Percentiles rank a stretch among this genome's conserved stretches.
phyloP scores from a whole-genome alignment of 2,797 vertebrate genomes.

The Sitta carolinensis region DNA sequence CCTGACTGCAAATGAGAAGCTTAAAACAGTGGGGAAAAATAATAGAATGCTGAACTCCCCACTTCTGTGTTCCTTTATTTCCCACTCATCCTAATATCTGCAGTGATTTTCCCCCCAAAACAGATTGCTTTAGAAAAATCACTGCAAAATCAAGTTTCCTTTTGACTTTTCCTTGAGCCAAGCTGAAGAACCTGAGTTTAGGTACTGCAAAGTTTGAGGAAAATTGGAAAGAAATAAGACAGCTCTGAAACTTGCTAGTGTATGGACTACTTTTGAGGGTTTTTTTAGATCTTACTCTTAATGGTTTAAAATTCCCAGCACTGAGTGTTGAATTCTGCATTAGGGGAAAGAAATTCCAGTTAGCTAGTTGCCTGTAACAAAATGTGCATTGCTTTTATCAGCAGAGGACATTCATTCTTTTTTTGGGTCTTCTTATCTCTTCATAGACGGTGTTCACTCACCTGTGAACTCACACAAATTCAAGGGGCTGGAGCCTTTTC shows the following conservation, averaged over 20 bases:
- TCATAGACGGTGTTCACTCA: background rate
- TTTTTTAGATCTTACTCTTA: background rate
- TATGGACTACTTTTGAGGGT: background rate
- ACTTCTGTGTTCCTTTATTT: background rate
- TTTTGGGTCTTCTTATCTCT: background rate
- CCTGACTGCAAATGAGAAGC: background rate
- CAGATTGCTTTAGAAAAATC: background rate
- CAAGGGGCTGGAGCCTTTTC: background rate
- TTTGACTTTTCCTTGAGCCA: background rate
- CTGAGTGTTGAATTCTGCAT: background rate
- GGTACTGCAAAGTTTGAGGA: background rate
- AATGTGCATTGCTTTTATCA: background rate
- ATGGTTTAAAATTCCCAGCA: background rate
- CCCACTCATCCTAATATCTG: background rate
- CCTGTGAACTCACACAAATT: background rate
- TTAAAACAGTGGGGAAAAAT: background rate
- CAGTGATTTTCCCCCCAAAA: background rate
- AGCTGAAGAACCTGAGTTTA: background rate
- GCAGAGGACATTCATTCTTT: background rate
- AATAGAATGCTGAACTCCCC: background rate
- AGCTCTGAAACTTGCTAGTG: background rate
- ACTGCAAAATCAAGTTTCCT: background rate
- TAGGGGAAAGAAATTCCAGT: background rate
- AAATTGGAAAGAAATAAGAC: background rate
- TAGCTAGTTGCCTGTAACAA: background rate